Conservation (phyloP, 1,140 invertebrate genomes). For the Andricus grossulariae region DNA sequence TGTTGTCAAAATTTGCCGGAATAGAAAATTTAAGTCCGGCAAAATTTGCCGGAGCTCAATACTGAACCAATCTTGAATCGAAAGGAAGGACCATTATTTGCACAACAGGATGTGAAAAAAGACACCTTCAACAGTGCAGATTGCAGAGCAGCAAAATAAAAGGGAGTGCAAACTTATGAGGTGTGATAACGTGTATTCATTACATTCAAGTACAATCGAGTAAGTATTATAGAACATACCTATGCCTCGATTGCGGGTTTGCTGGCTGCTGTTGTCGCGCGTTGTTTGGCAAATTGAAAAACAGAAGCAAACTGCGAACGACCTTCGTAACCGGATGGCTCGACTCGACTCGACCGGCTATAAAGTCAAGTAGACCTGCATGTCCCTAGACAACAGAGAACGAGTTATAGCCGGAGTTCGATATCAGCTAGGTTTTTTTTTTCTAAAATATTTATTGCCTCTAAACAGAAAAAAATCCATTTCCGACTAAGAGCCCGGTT, state of each 20-base stretch:
- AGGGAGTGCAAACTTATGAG: too few relatives aligned
- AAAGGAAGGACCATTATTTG: too few relatives aligned
- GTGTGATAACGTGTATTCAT: too few relatives aligned
- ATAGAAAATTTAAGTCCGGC: too few relatives aligned
- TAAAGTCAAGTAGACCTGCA: background rate
- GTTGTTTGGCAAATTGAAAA: constrained; percentile 24
- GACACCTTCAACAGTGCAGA: too few relatives aligned
- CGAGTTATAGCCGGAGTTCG: background rate
- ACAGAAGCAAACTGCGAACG: constrained; percentile 13
- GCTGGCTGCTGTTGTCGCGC: background rate
- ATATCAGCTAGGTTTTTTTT: background rate
- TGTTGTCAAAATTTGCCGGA: too few relatives aligned
- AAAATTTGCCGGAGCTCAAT: too few relatives aligned
- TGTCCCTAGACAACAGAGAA: background rate
- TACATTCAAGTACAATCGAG: too few relatives aligned
- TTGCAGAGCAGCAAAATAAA: too few relatives aligned
- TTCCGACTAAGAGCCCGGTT: background rate
- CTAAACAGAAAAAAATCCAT: background rate
- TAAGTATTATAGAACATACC: background rate
- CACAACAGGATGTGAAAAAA: too few relatives aligned
- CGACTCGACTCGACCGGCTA: background rate
- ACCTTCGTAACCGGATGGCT: constrained; percentile 21
- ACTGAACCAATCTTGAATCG: too few relatives aligned
- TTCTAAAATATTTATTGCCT: background rate
- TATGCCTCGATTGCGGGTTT: background rate